phyloP scores from a whole-genome alignment of 2,797 vertebrate species.

The Monodelphis domestica region DNA sequence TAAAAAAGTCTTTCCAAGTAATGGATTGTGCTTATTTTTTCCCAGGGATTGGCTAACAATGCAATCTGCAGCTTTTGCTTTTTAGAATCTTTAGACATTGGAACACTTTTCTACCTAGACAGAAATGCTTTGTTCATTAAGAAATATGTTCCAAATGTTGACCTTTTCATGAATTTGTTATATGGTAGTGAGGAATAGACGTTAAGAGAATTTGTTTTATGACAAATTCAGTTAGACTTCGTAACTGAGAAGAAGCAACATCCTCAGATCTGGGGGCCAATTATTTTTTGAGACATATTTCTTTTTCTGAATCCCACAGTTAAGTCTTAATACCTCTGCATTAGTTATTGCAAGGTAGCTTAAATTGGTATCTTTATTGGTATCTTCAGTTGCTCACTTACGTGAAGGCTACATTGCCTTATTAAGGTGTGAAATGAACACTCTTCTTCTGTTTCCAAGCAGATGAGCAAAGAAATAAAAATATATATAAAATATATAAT shows the following conservation, averaged over 20 bases:
- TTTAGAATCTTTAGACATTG: conserved; percentile 76
- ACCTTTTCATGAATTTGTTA: conserved; percentile 66
- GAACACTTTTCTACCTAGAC: conserved; percentile 80
- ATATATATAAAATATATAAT: conserved; percentile 88
- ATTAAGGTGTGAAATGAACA: conserved; percentile 99
- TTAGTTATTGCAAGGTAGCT: conserved; percentile 89
- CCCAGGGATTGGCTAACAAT: conserved; percentile 80
- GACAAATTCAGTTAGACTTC: conserved; percentile 43
- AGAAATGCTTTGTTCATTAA: conserved; percentile 80
- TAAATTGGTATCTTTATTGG: conserved; percentile 85
- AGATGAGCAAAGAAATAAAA: conserved; percentile 96
- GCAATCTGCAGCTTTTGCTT: conserved; percentile 84
- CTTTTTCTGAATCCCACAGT: conserved; percentile 85
- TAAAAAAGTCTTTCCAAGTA: conserved; percentile 23
- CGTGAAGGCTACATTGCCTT: conserved; percentile 98
- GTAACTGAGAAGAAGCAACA: conserved; percentile 46
- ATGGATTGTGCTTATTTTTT: conserved; percentile 71
- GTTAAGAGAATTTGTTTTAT: conserved; percentile 52
- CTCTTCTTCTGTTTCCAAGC: conserved; percentile 99
- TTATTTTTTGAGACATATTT: conserved; percentile 85
- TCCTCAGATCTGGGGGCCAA: conserved; percentile 73
- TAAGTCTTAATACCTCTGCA: conserved; percentile 90
- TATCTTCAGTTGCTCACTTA: conserved; percentile 99
- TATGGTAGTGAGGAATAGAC: neutral
- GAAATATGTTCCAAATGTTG: conserved; percentile 86